phyloP scores from a whole-genome alignment of 1,140 invertebrate species.

The Cataglyphis hispanica region DNA sequence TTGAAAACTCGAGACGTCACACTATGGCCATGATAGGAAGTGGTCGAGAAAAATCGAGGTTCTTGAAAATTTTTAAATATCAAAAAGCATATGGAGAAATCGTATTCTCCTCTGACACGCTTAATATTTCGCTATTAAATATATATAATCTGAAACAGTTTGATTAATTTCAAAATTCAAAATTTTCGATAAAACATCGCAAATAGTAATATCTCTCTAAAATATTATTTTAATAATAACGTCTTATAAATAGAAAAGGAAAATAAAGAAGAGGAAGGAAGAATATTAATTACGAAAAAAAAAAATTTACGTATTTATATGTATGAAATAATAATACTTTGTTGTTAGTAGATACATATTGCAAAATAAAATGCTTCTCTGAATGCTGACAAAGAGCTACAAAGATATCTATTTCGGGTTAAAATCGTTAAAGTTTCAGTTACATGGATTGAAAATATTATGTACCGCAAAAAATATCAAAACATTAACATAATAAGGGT shows the following conservation, averaged over 20 bases:
- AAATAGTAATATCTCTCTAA: background rate
- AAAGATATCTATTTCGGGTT: slow-evolving; percentile 5
- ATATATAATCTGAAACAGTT: background rate
- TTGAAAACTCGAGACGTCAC: slow-evolving; percentile 22
- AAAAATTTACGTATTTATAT: too few relatives aligned
- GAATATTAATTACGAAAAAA: too few relatives aligned
- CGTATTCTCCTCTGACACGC: background rate
- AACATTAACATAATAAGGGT: slow-evolving; percentile 36
- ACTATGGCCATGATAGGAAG: background rate
- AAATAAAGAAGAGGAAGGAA: background rate
- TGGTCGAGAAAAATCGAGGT: background rate
- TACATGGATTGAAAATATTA: slow-evolving; percentile 1
- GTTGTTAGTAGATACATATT: too few relatives aligned
- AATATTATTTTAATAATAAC: background rate
- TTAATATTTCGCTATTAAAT: background rate
- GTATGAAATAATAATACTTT: too few relatives aligned
- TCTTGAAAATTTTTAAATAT: background rate
- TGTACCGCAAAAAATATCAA: slow-evolving; percentile 25
- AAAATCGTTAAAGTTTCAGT: slow-evolving; percentile 23
- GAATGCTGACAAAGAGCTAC: background rate
- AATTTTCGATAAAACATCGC: background rate
- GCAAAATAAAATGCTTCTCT: too few relatives aligned
- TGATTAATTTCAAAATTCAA: background rate
- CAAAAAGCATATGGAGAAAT: background rate
- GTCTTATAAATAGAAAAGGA: background rate